Conservation (phyloP, 1,140 invertebrate species). For the Calephelis nemesis region DNA sequence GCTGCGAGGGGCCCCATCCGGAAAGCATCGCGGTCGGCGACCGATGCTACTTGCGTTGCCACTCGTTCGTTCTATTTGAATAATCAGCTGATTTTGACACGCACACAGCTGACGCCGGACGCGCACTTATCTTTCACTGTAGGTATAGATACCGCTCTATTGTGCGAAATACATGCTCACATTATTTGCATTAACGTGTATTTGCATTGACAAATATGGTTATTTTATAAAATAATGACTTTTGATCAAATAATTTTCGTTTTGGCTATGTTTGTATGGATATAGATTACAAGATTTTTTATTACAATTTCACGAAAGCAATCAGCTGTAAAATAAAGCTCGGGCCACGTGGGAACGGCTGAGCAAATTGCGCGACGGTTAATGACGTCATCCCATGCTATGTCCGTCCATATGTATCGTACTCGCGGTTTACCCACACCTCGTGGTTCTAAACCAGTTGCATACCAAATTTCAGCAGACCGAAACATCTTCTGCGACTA, state of each 20-base stretch:
- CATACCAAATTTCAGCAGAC: slow-evolving; percentile 70
- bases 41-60: slow-evolving; percentile 41
- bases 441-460: slow-evolving; percentile 65
- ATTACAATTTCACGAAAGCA: slow-evolving; percentile 22
- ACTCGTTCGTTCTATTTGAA: slow-evolving; percentile 74
- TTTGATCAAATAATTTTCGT: no score
- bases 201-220: no score
- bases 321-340: slow-evolving; percentile 53
- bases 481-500: slow-evolving; percentile 51
- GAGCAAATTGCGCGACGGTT: slow-evolving; percentile 43
- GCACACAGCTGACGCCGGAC: slow-evolving; percentile 72
- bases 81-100: slow-evolving; percentile 80
- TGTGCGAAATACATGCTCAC: slow-evolving; percentile 27
- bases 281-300: no score
- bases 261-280: no score
- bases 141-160: slow-evolving; percentile 39
- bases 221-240: no score
- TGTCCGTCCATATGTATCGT: slow-evolving; percentile 41
- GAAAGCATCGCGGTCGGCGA: slow-evolving; percentile 61
- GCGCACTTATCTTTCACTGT: slow-evolving; percentile 61
- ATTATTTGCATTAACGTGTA: no score
- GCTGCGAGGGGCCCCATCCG: slow-evolving; percentile 52
- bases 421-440: slow-evolving; percentile 42
- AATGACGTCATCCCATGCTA: slow-evolving; percentile 54
- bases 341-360: slow-evolving; percentile 56